These are phyloP conservation scores for Tupaia tana DNA, from an alignment of 2,113 vertebrate species.

Conservation along the genomic window DNA sequence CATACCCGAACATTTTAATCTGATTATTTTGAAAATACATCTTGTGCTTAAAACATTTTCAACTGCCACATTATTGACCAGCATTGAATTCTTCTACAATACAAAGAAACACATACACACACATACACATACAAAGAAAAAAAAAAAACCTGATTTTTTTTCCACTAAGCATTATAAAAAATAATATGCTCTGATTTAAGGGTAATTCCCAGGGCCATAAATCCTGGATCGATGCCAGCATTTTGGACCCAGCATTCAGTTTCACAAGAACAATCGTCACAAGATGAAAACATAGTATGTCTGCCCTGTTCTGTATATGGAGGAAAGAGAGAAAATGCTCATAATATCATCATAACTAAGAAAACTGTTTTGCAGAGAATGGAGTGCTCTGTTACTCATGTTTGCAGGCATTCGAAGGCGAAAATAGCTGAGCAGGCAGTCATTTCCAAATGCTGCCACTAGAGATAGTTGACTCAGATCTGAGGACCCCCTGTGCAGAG, in stretches of 20 bases:
- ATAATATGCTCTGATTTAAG: background rate
- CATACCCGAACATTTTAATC: background rate
- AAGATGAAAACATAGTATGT: background rate
- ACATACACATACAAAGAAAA: background rate
- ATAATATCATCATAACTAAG: background rate
- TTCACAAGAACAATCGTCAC: background rate
- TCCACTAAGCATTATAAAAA: background rate
- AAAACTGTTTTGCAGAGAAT: background rate
- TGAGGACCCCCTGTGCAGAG: background rate
- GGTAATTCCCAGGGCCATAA: background rate
- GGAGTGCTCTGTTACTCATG: background rate
- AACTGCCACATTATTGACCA: background rate
- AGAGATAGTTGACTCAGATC: background rate
- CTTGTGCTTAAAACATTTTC: background rate
- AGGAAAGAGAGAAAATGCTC: background rate
- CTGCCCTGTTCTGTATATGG: background rate
- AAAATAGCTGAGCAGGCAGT: background rate
- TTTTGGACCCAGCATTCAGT: background rate
- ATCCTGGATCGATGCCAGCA: background rate
- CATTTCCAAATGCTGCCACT: background rate
- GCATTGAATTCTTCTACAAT: background rate
- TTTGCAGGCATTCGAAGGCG: background rate
- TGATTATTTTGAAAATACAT: background rate
- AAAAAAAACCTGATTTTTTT: background rate
- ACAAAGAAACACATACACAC: background rate